phyloP scores from a whole-genome alignment of 2,888 invertebrate species.

The Acronicta psi region DNA sequence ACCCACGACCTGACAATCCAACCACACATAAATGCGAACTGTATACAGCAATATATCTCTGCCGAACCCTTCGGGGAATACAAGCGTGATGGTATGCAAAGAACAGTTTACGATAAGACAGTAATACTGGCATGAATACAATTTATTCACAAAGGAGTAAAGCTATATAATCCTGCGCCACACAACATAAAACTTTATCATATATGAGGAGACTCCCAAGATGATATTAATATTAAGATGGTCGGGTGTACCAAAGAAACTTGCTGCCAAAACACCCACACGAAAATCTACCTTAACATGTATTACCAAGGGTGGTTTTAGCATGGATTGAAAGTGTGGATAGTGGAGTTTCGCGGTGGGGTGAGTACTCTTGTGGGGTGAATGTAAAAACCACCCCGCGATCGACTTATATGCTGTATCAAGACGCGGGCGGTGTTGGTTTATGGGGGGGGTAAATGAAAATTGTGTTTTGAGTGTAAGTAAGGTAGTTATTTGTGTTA shows the following conservation, averaged over 20 bases:
- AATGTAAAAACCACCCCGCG: conserved; percentile 88
- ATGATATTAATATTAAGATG: conserved; percentile 86
- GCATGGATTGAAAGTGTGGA: conserved; percentile 53
- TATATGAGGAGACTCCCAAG: conserved; percentile 82
- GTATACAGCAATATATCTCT: too few relatives aligned
- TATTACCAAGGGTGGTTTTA: conserved; percentile 32
- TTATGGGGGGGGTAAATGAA: conserved; percentile 55
- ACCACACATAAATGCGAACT: too few relatives aligned
- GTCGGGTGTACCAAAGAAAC: conserved; percentile 64
- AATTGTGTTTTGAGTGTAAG: neutral
- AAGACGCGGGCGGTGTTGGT: conserved; percentile 72
- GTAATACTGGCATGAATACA: conserved; percentile 30
- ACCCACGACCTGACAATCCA: too few relatives aligned
- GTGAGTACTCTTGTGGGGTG: conserved; percentile 83
- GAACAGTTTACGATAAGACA: conserved; percentile 31
- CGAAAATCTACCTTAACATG: conserved; percentile 25
- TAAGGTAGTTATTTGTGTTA: neutral
- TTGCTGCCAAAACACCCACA: conserved; percentile 27
- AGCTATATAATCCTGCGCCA: conserved; percentile 68
- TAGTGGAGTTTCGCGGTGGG: conserved; percentile 60
- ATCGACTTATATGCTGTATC: conserved; percentile 89
- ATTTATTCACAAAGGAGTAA: conserved; percentile 42
- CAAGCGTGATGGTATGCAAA: neutral
- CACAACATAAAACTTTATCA: conserved; percentile 82
- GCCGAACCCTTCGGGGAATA: too few relatives aligned